A percentile compares a stretch with the other conserved stretches of the same genome.
Conservation (phyloP, 2,113 vertebrate genomes). For the Heterotis niloticus region DNA sequence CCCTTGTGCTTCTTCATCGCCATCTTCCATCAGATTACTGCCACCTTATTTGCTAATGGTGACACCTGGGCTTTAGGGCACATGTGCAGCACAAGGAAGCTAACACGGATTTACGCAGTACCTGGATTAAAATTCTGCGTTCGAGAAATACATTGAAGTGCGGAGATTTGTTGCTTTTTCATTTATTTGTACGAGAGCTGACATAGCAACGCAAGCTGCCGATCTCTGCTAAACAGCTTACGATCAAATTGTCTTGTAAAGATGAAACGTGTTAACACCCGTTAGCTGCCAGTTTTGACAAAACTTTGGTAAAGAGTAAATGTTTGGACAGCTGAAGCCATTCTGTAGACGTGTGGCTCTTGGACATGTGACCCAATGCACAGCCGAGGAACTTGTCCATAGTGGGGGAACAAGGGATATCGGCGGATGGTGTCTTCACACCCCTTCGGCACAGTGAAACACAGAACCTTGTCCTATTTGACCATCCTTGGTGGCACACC, state of each 20-base stretch:
- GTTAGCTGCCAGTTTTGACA: too few species aligned
- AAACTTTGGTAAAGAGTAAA: too few species aligned
- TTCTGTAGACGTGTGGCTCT: too few species aligned
- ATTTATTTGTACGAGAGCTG: neutral
- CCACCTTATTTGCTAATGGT: neutral
- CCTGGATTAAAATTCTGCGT: neutral
- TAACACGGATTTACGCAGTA: too few species aligned
- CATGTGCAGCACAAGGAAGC: conserved; percentile 1
- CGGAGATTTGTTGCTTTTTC: neutral
- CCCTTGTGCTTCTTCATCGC: neutral
- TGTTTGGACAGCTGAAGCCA: too few species aligned
- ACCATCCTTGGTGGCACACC: neutral
- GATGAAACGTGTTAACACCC: too few species aligned
- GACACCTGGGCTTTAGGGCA: neutral
- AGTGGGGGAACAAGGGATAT: neutral
- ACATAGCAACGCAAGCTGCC: neutral
- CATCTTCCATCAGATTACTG: neutral
- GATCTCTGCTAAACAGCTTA: too few species aligned
- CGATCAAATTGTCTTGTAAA: too few species aligned
- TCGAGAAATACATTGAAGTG: neutral
- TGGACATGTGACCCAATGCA: too few species aligned
- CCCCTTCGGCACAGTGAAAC: neutral
- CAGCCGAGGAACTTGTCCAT: too few species aligned
- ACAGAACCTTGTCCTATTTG: neutral
- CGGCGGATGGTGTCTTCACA: neutral